These are phyloP conservation scores for Meteorus colon DNA, from an alignment of 2,888 invertebrate species.

Conservation along the genomic window DNA sequence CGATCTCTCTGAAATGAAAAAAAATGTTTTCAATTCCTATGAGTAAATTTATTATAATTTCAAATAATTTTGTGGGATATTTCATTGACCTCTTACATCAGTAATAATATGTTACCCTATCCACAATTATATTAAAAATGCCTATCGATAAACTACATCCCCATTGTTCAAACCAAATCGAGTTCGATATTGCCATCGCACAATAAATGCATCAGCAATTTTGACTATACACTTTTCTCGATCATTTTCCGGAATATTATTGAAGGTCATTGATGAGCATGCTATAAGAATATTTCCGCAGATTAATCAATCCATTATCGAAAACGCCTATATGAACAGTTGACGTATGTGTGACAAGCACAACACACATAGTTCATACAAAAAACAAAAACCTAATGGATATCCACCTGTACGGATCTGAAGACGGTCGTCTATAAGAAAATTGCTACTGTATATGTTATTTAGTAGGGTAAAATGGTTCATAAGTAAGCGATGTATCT, in stretches of 20 bases:
- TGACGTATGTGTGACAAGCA: too few relatives aligned
- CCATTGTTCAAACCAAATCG: too few relatives aligned
- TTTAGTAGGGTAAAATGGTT: constrained; percentile 55
- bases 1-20: constrained; percentile 58
- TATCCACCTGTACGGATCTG: background rate
- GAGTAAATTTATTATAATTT: background rate
- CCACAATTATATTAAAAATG: too few relatives aligned
- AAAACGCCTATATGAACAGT: background rate
- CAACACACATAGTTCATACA: too few relatives aligned
- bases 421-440: constrained; percentile 60
- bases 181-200: background rate
- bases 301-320: background rate
- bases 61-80: background rate
- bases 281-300: background rate
- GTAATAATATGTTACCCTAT: too few relatives aligned
- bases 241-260: background rate
- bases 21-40: constrained; percentile 19
- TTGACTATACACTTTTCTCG: background rate
- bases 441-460: constrained; percentile 67
- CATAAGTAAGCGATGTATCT: constrained; percentile 48
- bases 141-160: too few relatives aligned
- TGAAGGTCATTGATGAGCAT: background rate
- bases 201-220: background rate
- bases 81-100: too few relatives aligned
- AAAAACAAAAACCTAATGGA: too few relatives aligned